Evolutionary conservation across 2,113 vertebrate genomes (phyloP).

Genomic region (Tyrannus savana): DNA sequence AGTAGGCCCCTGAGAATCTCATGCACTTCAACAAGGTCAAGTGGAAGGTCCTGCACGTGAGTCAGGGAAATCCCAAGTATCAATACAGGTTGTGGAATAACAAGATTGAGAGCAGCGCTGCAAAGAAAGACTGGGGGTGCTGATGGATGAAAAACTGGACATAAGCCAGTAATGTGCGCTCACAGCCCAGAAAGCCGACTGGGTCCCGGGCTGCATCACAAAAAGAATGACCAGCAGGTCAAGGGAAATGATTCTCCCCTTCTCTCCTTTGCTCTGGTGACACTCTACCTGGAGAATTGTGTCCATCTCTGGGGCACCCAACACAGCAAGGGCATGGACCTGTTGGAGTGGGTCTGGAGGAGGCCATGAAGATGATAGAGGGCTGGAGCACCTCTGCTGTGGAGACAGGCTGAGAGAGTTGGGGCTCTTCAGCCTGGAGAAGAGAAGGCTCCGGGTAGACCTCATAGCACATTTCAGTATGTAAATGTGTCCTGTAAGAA

Average conservation of each 20-base stretch:
- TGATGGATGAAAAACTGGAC: neutral
- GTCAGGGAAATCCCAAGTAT: neutral
- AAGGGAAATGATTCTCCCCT: neutral
- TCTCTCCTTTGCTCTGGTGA: neutral
- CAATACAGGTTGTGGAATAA: neutral
- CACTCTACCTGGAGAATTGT: neutral
- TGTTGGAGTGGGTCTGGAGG: neutral
- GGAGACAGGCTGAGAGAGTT: neutral
- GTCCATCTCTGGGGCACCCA: accelerated
- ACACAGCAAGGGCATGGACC: neutral
- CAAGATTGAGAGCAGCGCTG: no score
- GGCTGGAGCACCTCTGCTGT: neutral
- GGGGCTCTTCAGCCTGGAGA: neutral
- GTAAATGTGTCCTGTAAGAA: neutral
- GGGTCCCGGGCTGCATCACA: no score
- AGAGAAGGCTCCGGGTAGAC: neutral
- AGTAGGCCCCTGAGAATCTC: neutral
- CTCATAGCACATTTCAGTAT: neutral
- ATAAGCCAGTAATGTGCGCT: neutral
- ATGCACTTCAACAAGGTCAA: neutral
- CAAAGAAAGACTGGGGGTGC: neutral
- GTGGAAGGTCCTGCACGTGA: neutral
- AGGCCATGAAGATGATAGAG: neutral
- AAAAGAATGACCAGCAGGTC: neutral
- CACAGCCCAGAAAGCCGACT: neutral